Conservation (phyloP, 2,888 invertebrate species). For the Drosophila neotestacea region DNA sequence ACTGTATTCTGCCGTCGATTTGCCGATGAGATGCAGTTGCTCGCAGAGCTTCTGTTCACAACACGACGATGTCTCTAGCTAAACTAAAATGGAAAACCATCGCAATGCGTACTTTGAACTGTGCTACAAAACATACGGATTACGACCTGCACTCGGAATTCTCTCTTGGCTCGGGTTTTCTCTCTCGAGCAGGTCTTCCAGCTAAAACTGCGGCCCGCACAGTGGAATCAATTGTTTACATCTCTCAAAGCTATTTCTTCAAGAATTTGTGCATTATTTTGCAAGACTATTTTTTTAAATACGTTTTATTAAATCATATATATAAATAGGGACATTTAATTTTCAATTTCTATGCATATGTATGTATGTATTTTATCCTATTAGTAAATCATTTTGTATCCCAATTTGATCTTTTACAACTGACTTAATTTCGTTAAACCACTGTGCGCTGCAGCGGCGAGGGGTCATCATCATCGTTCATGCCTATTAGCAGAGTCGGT, state of each 20-base stretch:
- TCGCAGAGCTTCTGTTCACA: constrained; percentile 60
- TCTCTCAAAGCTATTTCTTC: too few relatives aligned
- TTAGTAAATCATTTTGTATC: not conserved
- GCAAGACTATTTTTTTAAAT: too few relatives aligned
- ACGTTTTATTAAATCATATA: not conserved
- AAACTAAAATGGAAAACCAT: constrained; percentile 77
- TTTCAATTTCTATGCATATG: too few relatives aligned
- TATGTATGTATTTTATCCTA: too few relatives aligned
- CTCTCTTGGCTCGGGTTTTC: constrained; percentile 7
- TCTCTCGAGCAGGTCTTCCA: constrained; percentile 20
- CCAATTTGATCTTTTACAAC: not conserved
- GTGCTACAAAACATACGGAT: constrained; percentile 61
- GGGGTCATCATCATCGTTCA: constrained; percentile 50
- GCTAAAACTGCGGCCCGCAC: constrained; percentile 29
- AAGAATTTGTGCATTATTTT: not conserved
- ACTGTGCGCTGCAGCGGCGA: constrained; percentile 21
- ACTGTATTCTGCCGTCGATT: constrained; percentile 67
- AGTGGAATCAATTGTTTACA: constrained; percentile 5
- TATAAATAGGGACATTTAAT: not conserved
- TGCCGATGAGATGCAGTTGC: constrained; percentile 52
- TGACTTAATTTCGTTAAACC: not conserved
- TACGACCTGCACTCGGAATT: constrained; percentile 39
- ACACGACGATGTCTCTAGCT: constrained; percentile 82
- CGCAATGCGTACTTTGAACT: constrained; percentile 81
- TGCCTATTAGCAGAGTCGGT: constrained; percentile 37